A percentile compares a stretch with the other conserved stretches of the same genome.
These are phyloP conservation scores for Nannospalax galili DNA, from an alignment of 2,113 vertebrate species.

Conservation along the genomic window DNA sequence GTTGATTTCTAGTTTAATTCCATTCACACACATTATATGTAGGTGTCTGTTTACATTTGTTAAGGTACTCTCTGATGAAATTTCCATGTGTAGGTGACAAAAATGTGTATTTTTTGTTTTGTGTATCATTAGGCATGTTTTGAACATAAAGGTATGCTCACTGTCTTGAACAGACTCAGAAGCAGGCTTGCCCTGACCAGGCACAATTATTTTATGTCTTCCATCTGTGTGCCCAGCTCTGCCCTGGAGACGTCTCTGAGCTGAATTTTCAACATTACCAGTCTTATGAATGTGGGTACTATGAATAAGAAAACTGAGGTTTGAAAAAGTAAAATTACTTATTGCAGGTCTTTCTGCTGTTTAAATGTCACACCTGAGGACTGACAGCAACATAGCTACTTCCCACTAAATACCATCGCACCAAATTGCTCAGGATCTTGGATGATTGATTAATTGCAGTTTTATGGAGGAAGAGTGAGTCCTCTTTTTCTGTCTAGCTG, in stretches of 20 bases:
- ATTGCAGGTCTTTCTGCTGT: not conserved
- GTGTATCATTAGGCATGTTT: not conserved
- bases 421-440: not conserved
- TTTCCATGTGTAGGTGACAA: not conserved
- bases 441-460: slow-evolving; percentile 71
- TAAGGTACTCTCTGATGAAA: not conserved
- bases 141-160: not conserved
- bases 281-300: not conserved
- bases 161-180: not conserved
- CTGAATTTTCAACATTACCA: not conserved
- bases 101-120: not conserved
- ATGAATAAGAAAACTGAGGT: not conserved
- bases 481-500: slow-evolving; percentile 58
- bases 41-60: not conserved
- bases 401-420: not conserved
- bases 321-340: not conserved
- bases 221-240: not conserved
- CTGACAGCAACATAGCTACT: not conserved
- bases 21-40: not conserved
- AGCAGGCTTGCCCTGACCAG: not conserved
- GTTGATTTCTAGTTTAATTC: not conserved
- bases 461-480: slow-evolving; percentile 55
- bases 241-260: not conserved
- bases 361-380: not conserved
- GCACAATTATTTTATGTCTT: not conserved